A percentile compares a stretch with the other conserved stretches of the same genome.
These are phyloP conservation scores for Liparis tanakae DNA, from an alignment of 2,797 vertebrate species.

Conservation along the genomic window DNA sequence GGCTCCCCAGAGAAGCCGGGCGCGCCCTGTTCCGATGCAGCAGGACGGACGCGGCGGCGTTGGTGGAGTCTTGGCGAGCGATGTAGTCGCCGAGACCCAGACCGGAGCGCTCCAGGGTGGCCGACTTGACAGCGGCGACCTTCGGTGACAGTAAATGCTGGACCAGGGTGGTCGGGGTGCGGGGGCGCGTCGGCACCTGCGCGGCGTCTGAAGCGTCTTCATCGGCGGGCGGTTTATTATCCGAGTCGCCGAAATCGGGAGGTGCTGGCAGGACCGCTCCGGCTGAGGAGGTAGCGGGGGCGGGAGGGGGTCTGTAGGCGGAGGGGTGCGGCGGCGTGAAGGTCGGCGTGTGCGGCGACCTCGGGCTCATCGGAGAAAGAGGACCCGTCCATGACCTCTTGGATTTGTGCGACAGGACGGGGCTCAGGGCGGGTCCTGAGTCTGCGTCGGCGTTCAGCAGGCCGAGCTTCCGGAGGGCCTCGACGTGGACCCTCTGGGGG, in stretches of 20 bases:
- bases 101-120: constrained; percentile 85
- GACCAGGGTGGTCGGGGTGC: constrained; percentile 15
- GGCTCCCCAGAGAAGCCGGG: constrained; percentile 80
- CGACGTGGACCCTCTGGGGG: constrained; percentile 81
- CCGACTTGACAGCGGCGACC: constrained; percentile 81
- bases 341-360: constrained; percentile 16
- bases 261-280: constrained; percentile 57
- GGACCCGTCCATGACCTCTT: constrained; percentile 60
- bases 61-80: background rate
- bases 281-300: constrained; percentile 5
- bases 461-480: constrained; percentile 92
- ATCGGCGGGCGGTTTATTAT: constrained; percentile 12
- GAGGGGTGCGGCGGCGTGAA: constrained; percentile 1
- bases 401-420: constrained; percentile 49
- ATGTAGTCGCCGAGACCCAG: constrained; percentile 80
- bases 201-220: constrained; percentile 6
- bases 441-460: constrained; percentile 79
- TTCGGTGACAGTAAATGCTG: constrained; percentile 45
- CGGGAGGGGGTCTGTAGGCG: constrained; percentile 3
- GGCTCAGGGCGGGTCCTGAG: constrained; percentile 44
- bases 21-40: constrained; percentile 80
- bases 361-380: constrained; percentile 50
- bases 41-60: constrained; percentile 27
- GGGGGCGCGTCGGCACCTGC: background rate
- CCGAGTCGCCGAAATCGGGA: constrained; percentile 62